Base-by-base conservation (phyloP, 2,888 invertebrate genomes). In the Sericinus montela region DNA sequence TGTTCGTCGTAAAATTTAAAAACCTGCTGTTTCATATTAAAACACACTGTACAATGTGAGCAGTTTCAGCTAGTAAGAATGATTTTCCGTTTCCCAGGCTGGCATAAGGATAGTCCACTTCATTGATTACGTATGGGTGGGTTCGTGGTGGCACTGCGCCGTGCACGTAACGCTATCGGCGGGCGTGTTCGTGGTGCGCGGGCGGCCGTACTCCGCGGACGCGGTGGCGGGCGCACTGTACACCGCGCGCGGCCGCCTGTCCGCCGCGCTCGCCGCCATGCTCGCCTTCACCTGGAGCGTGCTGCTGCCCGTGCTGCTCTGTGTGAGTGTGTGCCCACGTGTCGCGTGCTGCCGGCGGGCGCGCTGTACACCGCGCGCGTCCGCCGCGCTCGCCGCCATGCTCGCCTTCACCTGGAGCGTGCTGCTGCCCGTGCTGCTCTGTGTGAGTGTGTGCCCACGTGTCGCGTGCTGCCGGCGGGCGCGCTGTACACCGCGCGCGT, bases 241-340 rank as follows among this genome's bases (percentile, higher is more conserved):
- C 60, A 67, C 71, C 11, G 75, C 85, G 10, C 70, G 82, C 0
- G 78, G 80, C 14, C 52, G 65, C 0, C 54, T 85, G 29, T 58
- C 72, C 15, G 72, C 74, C 11, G 63, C 93, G 88, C 90, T 90
- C 7, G 93, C 93, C 4, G 92, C 94, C 8, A 79, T 96, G 52
- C 76, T 95, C 15, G 94, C 95, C 3, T 95, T 97, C 69, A 93
- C 94, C 0, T 97, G 97, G 97, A 97, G 95, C 67, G 95, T 97
- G 1, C 88, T 96, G 45, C 78, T 97, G 62, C 97, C 97, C 0
- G 94, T 96, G 45, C 91, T 94, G 6, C 82, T 97, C 44, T 92
- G 96, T 86, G 95, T 96, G 65, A 86, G 89, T 82, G 30, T 30
- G 11, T 30, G 30, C 11, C n/a, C 10, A n/a, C 9, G 29, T n/a